phyloP scores from a whole-genome alignment of 2,888 invertebrate genomes.

The Hirtodrosophila histrioides region DNA sequence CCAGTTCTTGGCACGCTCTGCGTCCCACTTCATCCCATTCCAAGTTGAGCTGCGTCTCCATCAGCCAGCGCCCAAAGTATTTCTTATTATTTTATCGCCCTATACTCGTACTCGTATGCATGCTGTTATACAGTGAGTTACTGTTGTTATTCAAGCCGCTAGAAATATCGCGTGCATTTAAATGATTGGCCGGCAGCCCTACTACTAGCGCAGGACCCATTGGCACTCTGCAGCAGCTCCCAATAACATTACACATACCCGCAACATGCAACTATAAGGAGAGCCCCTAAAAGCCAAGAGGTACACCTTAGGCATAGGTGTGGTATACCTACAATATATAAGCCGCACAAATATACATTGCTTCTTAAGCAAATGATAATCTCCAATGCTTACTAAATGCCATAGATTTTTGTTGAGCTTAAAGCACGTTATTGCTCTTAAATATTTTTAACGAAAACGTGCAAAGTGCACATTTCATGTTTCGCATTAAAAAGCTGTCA shows the following conservation, averaged over 20 bases:
- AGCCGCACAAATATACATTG: no score
- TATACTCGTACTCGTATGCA: conserved; percentile 31
- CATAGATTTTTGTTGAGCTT: no score
- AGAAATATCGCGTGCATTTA: conserved; percentile 76
- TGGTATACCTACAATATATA: no score
- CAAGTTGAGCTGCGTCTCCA: conserved; percentile 44
- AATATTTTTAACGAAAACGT: neutral
- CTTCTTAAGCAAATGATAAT: no score
- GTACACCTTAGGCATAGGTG: conserved; percentile 1
- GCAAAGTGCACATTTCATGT: neutral
- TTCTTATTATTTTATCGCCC: conserved; percentile 58
- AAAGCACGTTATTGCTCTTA: neutral
- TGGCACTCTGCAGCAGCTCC: conserved; percentile 52
- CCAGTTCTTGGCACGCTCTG: conserved; percentile 69
- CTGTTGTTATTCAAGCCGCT: conserved; percentile 37
- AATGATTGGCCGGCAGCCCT: conserved; percentile 70
- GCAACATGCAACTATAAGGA: conserved; percentile 38
- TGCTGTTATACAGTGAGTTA: conserved; percentile 50
- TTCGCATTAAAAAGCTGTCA: conserved; percentile 24
- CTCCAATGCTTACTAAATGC: no score
- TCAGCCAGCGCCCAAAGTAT: conserved; percentile 27
- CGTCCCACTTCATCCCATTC: conserved; percentile 9
- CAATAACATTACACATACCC: conserved; percentile 23
- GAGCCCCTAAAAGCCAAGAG: conserved; percentile 26
- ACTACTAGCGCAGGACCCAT: conserved; percentile 35